A percentile compares a stretch with the other conserved stretches of the same genome.
These are phyloP conservation scores for Eulemur rubriventer DNA, from an alignment of 2,797 vertebrate genomes.

Conservation along the genomic window DNA sequence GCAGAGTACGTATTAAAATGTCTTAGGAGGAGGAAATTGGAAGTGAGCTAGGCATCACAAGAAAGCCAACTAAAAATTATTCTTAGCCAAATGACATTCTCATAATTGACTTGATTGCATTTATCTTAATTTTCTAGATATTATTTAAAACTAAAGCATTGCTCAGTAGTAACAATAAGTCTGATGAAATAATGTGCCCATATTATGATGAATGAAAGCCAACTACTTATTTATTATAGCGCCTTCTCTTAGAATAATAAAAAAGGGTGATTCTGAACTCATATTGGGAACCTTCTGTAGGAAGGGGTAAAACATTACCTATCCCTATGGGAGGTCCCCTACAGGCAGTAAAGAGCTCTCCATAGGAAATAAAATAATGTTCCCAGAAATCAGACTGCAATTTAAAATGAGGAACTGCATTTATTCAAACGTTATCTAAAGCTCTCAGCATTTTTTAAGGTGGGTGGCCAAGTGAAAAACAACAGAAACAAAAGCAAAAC, in stretches of 20 bases:
- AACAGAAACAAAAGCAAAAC: not conserved
- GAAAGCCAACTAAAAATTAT: not conserved
- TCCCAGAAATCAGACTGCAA: not conserved
- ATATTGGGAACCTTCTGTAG: not conserved
- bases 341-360: not conserved
- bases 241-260: slow-evolving; percentile 5
- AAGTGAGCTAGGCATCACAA: not conserved
- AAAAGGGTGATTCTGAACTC: slow-evolving; percentile 11
- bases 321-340: not conserved
- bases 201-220: slow-evolving; percentile 11
- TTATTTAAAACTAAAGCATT: slow-evolving; percentile 8
- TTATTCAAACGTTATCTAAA: slow-evolving; percentile 5
- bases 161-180: not conserved
- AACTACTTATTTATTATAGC: not conserved
- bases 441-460: not conserved
- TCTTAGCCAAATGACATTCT: not conserved
- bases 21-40: not conserved
- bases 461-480: not conserved
- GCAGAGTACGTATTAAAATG: not conserved
- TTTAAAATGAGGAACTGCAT: slow-evolving; percentile 1
- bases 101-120: not conserved
- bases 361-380: not conserved
- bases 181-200: not conserved
- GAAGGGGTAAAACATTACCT: slow-evolving; percentile 18
- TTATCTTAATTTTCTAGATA: slow-evolving; percentile 31